Conservation (phyloP, 2,888 invertebrate species). For the Troilus luridus region DNA sequence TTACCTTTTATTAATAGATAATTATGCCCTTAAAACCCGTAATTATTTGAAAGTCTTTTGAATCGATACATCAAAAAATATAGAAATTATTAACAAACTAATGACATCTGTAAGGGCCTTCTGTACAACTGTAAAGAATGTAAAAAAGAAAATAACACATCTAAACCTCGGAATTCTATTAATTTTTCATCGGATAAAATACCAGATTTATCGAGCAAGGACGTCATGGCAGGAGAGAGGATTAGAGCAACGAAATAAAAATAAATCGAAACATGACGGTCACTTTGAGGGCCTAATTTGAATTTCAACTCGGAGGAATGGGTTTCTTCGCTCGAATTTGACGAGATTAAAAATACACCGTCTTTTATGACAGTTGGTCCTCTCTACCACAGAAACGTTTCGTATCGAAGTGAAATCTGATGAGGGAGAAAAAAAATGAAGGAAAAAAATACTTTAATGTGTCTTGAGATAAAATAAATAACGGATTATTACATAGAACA, state of each 20-base stretch:
- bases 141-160: too few species aligned
- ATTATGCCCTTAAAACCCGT: too few species aligned
- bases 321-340: background rate
- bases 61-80: too few species aligned
- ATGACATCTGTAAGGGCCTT: too few species aligned
- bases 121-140: too few species aligned
- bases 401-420: background rate
- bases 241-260: background rate
- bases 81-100: too few species aligned
- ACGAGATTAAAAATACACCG: background rate
- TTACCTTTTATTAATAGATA: too few species aligned
- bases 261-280: background rate
- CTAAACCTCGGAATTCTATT: background rate
- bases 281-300: background rate
- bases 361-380: background rate
- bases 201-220: background rate
- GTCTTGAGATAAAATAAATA: background rate
- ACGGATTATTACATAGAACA: too few species aligned
- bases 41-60: too few species aligned
- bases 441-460: background rate
- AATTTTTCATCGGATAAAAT: background rate
- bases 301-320: background rate
- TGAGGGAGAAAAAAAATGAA: background rate
- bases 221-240: background rate
- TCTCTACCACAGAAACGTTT: background rate